Conservation (phyloP, 2,113 vertebrate genomes). For the Balaenoptera acutorostrata region DNA sequence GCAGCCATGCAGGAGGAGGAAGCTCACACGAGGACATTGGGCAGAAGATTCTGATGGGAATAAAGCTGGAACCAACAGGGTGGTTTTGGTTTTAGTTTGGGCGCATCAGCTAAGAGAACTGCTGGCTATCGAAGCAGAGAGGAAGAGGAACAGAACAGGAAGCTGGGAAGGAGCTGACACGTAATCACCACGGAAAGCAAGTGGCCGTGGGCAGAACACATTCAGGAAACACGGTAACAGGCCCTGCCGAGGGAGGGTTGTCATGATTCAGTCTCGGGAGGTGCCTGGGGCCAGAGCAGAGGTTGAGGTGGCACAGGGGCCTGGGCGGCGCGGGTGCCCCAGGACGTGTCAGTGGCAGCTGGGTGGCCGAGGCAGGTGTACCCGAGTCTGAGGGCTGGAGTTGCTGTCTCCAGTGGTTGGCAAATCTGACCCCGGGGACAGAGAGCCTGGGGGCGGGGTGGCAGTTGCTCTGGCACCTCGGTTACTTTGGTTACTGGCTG, state of each 20-base stretch:
- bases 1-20: background rate
- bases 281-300: background rate
- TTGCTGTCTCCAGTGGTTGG: background rate
- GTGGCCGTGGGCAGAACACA: background rate
- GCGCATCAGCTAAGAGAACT: background rate
- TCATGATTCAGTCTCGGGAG: background rate
- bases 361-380: background rate
- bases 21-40: background rate
- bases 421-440: background rate
- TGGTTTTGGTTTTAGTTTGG: background rate
- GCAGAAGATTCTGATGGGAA: background rate
- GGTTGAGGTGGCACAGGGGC: background rate
- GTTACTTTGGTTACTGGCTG: background rate
- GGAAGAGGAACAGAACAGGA: background rate
- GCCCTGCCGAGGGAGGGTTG: background rate
- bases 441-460: background rate
- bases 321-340: background rate
- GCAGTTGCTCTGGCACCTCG: background rate
- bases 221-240: background rate
- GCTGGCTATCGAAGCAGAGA: background rate
- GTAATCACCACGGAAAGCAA: background rate
- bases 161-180: background rate
- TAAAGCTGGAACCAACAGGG: background rate
- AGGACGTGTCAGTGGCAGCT: background rate
- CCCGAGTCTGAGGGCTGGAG: background rate